phyloP scores from a whole-genome alignment of 2,888 invertebrate genomes.

The Platycheirus rosarum region DNA sequence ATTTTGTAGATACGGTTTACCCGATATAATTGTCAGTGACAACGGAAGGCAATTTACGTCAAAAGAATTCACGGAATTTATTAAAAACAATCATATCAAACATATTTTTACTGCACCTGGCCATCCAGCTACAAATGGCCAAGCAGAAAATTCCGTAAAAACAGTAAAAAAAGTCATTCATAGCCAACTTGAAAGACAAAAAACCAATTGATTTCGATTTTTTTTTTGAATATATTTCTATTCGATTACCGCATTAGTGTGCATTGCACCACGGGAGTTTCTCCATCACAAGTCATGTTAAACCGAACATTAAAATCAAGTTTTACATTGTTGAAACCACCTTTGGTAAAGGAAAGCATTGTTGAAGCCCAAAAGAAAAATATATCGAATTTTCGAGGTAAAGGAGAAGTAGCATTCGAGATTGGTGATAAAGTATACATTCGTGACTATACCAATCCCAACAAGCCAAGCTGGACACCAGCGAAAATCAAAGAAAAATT shows the following conservation, averaged over 20 bases:
- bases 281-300: slow-evolving; percentile 61
- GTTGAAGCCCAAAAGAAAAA: slow-evolving; percentile 38
- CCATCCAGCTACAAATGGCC: slow-evolving; percentile 28
- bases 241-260: slow-evolving; percentile 50
- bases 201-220: slow-evolving; percentile 38
- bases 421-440: slow-evolving; percentile 53
- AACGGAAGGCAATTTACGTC: slow-evolving; percentile 62
- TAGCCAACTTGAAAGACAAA: slow-evolving; percentile 31
- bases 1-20: slow-evolving; percentile 58
- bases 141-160: slow-evolving; percentile 76
- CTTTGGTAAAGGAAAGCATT: slow-evolving; percentile 38
- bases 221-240: slow-evolving; percentile 50
- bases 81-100: slow-evolving; percentile 12
- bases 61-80: slow-evolving; percentile 24
- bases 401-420: slow-evolving; percentile 49
- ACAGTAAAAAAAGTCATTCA: slow-evolving; percentile 72
- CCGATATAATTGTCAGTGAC: slow-evolving; percentile 56
- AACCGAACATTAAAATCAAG: slow-evolving; percentile 47
- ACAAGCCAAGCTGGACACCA: slow-evolving; percentile 58
- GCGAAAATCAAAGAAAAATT: slow-evolving; percentile 51
- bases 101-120: slow-evolving; percentile 67
- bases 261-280: slow-evolving; percentile 56
- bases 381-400: slow-evolving; percentile 42
- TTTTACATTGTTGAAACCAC: slow-evolving; percentile 51
- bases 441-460: slow-evolving; percentile 60